Evolutionary conservation across 2,888 invertebrate species (phyloP).

Genomic region (Tinea pellionella): DNA sequence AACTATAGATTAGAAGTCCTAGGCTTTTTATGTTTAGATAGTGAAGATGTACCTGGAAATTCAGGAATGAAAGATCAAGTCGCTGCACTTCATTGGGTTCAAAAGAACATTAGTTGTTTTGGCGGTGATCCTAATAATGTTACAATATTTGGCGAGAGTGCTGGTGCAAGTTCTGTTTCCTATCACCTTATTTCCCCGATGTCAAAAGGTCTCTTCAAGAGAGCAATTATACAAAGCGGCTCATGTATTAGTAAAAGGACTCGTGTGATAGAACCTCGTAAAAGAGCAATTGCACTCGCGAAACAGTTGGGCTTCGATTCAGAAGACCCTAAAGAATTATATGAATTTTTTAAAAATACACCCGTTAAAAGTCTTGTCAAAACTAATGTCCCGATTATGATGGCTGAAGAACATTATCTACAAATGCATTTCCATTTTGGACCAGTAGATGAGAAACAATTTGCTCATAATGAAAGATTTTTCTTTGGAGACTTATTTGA

Average conservation of each 20-base stretch:
- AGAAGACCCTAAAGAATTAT: conserved; percentile 27
- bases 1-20: conserved; percentile 52
- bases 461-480: conserved; percentile 33
- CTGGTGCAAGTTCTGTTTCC: conserved; percentile 57
- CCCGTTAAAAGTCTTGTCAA: conserved; percentile 28
- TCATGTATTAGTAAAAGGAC: conserved; percentile 69
- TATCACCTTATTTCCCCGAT: conserved; percentile 44
- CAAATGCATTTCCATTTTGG: conserved; percentile 24
- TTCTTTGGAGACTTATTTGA: conserved; percentile 36
- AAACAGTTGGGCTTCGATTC: conserved; percentile 33
- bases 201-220: conserved; percentile 66
- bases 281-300: conserved; percentile 41
- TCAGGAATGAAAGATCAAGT: conserved; percentile 66
- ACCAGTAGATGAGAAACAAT: conserved; percentile 33
- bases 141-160: conserved; percentile 69
- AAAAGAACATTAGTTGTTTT: conserved; percentile 58
- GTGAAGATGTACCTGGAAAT: conserved; percentile 61
- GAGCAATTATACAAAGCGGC: conserved; percentile 78
- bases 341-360: conserved; percentile 33
- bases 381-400: conserved; percentile 22
- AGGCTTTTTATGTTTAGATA: conserved; percentile 43
- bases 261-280: conserved; percentile 50
- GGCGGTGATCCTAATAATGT: conserved; percentile 60
- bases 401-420: conserved; percentile 22
- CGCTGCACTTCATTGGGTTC: conserved; percentile 64